phyloP scores from a whole-genome alignment of 2,888 invertebrate genomes.

The Drosophila differens region DNA sequence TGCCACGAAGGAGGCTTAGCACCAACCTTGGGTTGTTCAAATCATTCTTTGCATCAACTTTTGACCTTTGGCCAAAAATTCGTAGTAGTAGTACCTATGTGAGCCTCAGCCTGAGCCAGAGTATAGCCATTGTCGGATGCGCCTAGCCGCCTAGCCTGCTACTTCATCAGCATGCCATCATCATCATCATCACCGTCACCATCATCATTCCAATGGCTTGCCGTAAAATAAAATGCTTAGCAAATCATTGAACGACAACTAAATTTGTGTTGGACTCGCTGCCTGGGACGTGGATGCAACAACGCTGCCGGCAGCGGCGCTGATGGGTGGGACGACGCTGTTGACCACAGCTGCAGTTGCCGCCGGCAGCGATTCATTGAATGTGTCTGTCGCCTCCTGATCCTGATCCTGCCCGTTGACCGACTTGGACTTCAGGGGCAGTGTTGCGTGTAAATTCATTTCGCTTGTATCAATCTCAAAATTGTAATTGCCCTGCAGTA shows the following conservation, averaged over 20 bases:
- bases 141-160: neutral
- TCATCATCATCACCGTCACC: neutral
- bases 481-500: conserved; percentile 30
- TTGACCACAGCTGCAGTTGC: conserved; percentile 29
- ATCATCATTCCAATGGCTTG: conserved; percentile 75
- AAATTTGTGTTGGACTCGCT: conserved; percentile 81
- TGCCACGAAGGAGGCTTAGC: conserved; percentile 47
- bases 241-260: conserved; percentile 84
- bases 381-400: conserved; percentile 4
- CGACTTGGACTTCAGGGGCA: conserved; percentile 39
- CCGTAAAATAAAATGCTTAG: conserved; percentile 83
- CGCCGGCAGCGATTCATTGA: conserved; percentile 42
- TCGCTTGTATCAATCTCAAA: conserved; percentile 55
- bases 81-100: conserved; percentile 42
- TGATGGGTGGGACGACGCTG: conserved; percentile 19
- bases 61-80: conserved; percentile 77
- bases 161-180: conserved; percentile 2
- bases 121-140: conserved; percentile 26
- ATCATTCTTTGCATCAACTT: conserved; percentile 30
- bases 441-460: conserved; percentile 31
- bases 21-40: conserved; percentile 73
- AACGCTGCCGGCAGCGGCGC: conserved; percentile 34
- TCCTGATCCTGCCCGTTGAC: conserved; percentile 35
- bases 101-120: conserved; percentile 9
- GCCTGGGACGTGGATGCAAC: conserved; percentile 71